Base-by-base conservation (phyloP, 2,888 invertebrate species). In the Sesia bembeciformis region DNA sequence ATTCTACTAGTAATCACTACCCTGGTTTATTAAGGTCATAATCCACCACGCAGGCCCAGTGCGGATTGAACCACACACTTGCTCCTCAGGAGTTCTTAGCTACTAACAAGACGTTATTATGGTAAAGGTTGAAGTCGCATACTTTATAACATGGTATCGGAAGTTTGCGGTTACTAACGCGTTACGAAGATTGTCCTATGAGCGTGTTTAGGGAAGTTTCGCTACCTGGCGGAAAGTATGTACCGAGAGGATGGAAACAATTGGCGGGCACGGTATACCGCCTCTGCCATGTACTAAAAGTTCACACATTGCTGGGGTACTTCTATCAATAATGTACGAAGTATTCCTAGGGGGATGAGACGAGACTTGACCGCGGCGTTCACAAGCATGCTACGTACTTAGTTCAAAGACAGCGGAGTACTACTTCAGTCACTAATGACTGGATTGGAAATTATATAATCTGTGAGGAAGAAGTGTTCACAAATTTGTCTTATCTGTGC, bases 191-290 rank as follows among this genome's bases (percentile, higher is more conserved):
- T 55, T 52, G 56, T 56, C 54, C 54, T 58, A 59, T 46, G 52
- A n/a, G 52, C 59, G 67, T 65, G 64, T 63, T 63, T 51, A 55
- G 56, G 56, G 61, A 74, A 74, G 71, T 73, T 72, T 60, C 58
- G 62, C 60, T 64, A 62, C 66, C 46, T 66, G 58, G 57, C 58
- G 62, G 57, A 67, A 78, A 79, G 74, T 77, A 78, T 79, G 76
- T 66, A 7, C n/a, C 23, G 46, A n/a, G 23, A 46, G 4, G 4
- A 46, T 46, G 46, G 23, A 46, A 46, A 46, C 7, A 46, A 46
- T 46, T 46, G 23, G 23, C 23, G 23, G 70, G 62, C 59, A 61
- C 64, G 67, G 46, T 8, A 8, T 46, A 46, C 8, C 23, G 46
- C 46, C n/a, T 46, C n/a, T 5, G 23, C n/a, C 23, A 23, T 23